These are phyloP conservation scores for Hypolimnas misippus DNA, from an alignment of 2,888 invertebrate species.

Conservation along the genomic window DNA sequence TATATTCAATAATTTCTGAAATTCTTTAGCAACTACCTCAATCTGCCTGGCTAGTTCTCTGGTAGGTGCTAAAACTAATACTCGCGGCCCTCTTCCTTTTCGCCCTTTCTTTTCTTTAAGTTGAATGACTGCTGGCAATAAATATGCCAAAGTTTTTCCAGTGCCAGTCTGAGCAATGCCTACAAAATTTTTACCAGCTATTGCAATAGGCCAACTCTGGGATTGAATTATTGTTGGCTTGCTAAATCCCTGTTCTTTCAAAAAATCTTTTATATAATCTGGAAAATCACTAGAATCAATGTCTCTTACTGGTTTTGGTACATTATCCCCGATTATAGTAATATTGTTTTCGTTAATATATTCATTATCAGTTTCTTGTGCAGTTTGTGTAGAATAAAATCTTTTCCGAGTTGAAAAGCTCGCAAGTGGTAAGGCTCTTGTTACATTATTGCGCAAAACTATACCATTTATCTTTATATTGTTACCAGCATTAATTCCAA, in stretches of 20 bases:
- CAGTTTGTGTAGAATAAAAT: constrained; percentile 62
- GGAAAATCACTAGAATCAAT: constrained; percentile 91
- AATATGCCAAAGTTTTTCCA: constrained; percentile 90
- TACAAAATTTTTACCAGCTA: constrained; percentile 91
- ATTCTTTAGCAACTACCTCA: constrained; percentile 90
- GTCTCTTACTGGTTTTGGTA: constrained; percentile 89
- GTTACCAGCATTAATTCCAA: constrained; percentile 18
- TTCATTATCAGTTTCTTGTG: constrained; percentile 81
- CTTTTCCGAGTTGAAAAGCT: constrained; percentile 45
- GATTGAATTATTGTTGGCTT: constrained; percentile 93
- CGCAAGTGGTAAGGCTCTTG: constrained; percentile 6
- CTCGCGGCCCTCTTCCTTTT: constrained; percentile 91
- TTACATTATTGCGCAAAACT: constrained; percentile 10
- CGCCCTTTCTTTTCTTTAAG: constrained; percentile 89
- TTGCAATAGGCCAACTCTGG: constrained; percentile 92
- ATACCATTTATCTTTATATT: constrained; percentile 19
- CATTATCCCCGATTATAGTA: constrained; percentile 87
- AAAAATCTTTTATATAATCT: constrained; percentile 86
- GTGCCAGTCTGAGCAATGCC: constrained; percentile 94
- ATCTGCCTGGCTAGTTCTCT: constrained; percentile 92
- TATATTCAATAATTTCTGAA: constrained; percentile 88
- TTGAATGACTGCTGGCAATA: constrained; percentile 92
- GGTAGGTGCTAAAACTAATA: constrained; percentile 91
- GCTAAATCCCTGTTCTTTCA: constrained; percentile 85
- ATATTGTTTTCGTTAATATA: constrained; percentile 88